Percentiles rank a stretch among this genome's conserved stretches.
Evolutionary conservation across 2,113 vertebrate species (phyloP).

Genomic region (Vimba vimba): DNA sequence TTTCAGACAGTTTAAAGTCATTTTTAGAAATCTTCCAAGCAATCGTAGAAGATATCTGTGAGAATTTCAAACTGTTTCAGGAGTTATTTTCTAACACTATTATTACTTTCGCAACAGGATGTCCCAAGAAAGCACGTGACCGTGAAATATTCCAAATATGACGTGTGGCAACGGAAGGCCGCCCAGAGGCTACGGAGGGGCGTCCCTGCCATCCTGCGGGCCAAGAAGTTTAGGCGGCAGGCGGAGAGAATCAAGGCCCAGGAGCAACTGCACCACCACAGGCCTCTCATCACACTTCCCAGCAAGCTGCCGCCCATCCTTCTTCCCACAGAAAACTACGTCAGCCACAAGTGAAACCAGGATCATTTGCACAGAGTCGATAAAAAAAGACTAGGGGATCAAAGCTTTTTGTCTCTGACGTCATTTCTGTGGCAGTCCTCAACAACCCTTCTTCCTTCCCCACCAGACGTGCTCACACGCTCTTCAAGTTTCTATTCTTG

Average conservation of each 20-base stretch:
- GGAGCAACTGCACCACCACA: constrained; percentile 81
- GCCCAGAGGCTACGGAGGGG: constrained; percentile 87
- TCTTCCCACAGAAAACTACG: constrained; percentile 80
- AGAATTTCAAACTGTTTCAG: neutral
- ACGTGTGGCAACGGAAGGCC: constrained; percentile 87
- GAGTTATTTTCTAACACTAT: neutral
- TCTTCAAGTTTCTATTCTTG: constrained; percentile 77
- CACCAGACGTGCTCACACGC: constrained; percentile 77
- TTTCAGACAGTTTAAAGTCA: neutral
- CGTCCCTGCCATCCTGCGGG: constrained; percentile 81
- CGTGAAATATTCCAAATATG: constrained; percentile 85
- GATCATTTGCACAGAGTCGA: constrained; percentile 79
- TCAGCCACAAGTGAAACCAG: constrained; percentile 85
- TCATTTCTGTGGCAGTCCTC: constrained; percentile 83
- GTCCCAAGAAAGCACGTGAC: constrained; percentile 83
- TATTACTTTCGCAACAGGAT: constrained; percentile 74
- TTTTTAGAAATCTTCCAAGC: neutral
- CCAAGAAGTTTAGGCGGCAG: constrained; percentile 83
- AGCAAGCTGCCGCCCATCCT: constrained; percentile 81
- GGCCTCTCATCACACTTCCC: constrained; percentile 86
- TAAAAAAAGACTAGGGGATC: constrained; percentile 84
- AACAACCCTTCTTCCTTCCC: constrained; percentile 69
- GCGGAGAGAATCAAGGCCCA: constrained; percentile 82
- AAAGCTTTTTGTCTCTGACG: constrained; percentile 80
- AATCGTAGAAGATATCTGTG: neutral